phyloP scores from a whole-genome alignment of 2,113 vertebrate genomes.

The Oryzias melastigma region DNA sequence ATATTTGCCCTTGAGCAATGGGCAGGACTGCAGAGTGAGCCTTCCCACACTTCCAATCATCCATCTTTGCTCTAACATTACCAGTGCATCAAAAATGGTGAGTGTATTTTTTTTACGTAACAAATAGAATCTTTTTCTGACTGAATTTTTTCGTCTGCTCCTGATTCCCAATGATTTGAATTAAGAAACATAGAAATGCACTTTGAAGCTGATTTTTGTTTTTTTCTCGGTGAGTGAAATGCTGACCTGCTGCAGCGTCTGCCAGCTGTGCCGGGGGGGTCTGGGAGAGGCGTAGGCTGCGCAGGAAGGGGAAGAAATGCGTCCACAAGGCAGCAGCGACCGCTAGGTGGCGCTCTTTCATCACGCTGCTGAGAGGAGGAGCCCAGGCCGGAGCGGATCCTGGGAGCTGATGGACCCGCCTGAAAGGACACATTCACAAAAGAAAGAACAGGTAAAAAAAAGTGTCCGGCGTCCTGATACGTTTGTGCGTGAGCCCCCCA shows the following conservation, averaged over 20 bases:
- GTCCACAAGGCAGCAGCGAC: constrained; percentile 87
- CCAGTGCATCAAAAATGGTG: too few relatives aligned
- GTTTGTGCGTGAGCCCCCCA: constrained; percentile 33
- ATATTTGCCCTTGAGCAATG: too few relatives aligned
- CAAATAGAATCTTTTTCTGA: too few relatives aligned
- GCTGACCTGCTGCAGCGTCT: constrained; percentile 92
- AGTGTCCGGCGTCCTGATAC: constrained; percentile 23
- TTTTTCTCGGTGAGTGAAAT: too few relatives aligned
- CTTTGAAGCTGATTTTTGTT: too few relatives aligned
- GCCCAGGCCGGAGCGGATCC: constrained; percentile 45
- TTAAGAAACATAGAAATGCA: too few relatives aligned
- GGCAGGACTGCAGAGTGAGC: too few relatives aligned
- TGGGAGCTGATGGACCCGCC: constrained; percentile 81
- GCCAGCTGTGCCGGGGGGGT: constrained; percentile 84
- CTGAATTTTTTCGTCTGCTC: too few relatives aligned
- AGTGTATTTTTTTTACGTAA: too few relatives aligned
- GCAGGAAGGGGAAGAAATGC: constrained; percentile 91
- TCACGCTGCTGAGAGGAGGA: constrained; percentile 71
- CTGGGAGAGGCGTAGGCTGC: constrained; percentile 87
- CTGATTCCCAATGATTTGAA: too few relatives aligned
- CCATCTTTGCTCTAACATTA: too few relatives aligned
- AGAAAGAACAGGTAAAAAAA: constrained; percentile 42
- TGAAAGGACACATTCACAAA: constrained; percentile 54
- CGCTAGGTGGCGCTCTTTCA: constrained; percentile 95
- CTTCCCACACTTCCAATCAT: too few relatives aligned